Evolutionary conservation across 2,113 vertebrate genomes (phyloP).

Genomic region (Centrocercus urophasianus): DNA sequence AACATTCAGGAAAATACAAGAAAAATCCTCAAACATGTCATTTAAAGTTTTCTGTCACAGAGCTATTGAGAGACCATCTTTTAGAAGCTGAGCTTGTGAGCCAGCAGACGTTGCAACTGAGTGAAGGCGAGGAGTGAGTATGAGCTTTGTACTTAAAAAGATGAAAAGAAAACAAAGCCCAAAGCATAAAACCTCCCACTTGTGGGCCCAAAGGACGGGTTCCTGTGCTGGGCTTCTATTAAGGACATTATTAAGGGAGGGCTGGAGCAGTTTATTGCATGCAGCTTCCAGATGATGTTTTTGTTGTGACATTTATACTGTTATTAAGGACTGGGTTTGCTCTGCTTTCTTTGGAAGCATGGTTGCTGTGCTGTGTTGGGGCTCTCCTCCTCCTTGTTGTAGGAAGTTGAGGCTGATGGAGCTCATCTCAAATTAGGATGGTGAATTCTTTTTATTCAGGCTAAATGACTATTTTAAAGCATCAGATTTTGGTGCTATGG

Average conservation of each 20-base stretch:
- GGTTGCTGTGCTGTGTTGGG: not conserved
- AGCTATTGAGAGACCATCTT: not conserved
- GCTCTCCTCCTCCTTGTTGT: not conserved
- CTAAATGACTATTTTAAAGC: not conserved
- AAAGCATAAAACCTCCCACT: not conserved
- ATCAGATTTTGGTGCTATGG: not conserved
- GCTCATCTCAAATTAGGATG: not conserved
- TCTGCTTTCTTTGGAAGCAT: not conserved
- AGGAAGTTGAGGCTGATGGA: not conserved
- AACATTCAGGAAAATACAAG: not conserved
- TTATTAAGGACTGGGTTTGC: not conserved
- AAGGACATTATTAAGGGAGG: not conserved
- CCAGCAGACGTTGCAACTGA: not conserved
- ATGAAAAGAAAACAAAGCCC: not conserved
- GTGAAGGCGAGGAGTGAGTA: not conserved
- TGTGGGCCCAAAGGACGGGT: not conserved
- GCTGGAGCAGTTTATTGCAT: not conserved
- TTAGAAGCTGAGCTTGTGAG: not conserved
- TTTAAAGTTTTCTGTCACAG: not conserved
- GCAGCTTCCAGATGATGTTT: not conserved
- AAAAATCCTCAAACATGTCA: not conserved
- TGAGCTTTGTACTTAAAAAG: not conserved
- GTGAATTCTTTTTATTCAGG: not conserved
- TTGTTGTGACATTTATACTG: not conserved
- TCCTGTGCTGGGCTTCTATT: not conserved